Conservation (phyloP, 2,113 vertebrate species). For the Actenoides lindsayi region DNA sequence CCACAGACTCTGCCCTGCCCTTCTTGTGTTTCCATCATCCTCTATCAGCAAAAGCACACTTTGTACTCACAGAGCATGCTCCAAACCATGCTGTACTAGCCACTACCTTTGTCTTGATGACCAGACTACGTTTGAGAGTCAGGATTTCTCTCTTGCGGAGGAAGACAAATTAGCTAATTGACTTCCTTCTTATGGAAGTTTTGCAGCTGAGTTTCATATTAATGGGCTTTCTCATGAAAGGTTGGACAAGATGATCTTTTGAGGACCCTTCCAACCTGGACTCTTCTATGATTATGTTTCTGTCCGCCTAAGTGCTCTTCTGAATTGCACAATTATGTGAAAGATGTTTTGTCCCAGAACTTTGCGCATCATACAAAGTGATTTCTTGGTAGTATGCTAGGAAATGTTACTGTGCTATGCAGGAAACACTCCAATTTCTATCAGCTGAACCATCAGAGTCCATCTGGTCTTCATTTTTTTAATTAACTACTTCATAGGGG, state of each 20-base stretch:
- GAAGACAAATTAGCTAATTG: background rate
- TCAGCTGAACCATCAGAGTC: background rate
- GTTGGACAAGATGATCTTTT: rapidly evolving
- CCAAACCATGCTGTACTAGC: background rate
- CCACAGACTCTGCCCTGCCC: background rate
- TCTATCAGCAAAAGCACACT: background rate
- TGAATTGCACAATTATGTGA: background rate
- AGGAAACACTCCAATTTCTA: background rate
- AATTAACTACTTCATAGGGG: background rate
- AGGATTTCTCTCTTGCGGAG: background rate
- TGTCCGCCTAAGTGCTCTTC: background rate
- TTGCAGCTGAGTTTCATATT: background rate
- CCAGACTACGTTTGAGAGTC: background rate
- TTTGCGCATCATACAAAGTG: background rate
- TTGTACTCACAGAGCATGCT: background rate
- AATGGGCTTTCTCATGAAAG: background rate
- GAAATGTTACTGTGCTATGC: background rate
- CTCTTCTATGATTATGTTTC: background rate
- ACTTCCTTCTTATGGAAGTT: background rate
- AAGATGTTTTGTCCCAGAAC: background rate
- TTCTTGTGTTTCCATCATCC: background rate
- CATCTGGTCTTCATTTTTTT: background rate
- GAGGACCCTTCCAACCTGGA: background rate
- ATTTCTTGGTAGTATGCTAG: background rate
- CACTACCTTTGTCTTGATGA: rapidly evolving